These are phyloP conservation scores for Scaptomyza montana DNA, from an alignment of 1,140 invertebrate genomes.

Conservation along the genomic window DNA sequence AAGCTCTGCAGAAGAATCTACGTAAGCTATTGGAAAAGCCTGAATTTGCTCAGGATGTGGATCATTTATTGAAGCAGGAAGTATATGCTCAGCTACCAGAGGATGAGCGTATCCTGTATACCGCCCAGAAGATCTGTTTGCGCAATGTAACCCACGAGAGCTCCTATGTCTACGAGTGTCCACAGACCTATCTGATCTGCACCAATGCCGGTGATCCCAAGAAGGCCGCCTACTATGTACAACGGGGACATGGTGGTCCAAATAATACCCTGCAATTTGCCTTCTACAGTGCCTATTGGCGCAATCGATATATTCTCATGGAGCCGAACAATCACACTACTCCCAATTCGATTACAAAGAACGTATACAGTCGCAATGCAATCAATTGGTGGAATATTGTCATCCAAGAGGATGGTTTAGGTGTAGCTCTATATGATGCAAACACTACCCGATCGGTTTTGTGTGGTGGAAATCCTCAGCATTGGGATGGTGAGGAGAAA, in stretches of 20 bases:
- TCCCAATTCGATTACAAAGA: conserved; percentile 54
- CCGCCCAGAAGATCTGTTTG: conserved; percentile 61
- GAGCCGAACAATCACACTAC: conserved; percentile 34
- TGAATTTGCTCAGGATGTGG: conserved; percentile 42
- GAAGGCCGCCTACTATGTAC: conserved; percentile 55
- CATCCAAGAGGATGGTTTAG: conserved; percentile 21
- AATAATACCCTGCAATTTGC: conserved; percentile 47
- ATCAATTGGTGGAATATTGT: conserved; percentile 57
- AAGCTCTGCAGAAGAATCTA: conserved; percentile 41
- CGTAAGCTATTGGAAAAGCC: conserved; percentile 40
- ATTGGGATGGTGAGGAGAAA: conserved; percentile 61
- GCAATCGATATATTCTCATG: conserved; percentile 58
- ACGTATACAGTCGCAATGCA: conserved; percentile 52
- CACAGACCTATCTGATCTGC: conserved; percentile 70
- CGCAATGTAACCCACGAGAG: conserved; percentile 50
- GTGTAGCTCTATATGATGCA: conserved; percentile 53
- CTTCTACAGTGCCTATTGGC: conserved; percentile 60
- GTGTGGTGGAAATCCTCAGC: conserved; percentile 59
- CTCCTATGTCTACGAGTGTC: conserved; percentile 68
- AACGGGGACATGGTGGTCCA: conserved; percentile 28
- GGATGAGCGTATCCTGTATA: conserved; percentile 55
- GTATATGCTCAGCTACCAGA: conserved; percentile 43
- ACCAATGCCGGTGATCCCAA: conserved; percentile 58
- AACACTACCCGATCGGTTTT: conserved; percentile 44
- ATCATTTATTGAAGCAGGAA: conserved; percentile 12